Percentiles rank a stretch among this genome's conserved stretches.
Conservation (phyloP, 2,113 vertebrate genomes). For the Nestor notabilis region DNA sequence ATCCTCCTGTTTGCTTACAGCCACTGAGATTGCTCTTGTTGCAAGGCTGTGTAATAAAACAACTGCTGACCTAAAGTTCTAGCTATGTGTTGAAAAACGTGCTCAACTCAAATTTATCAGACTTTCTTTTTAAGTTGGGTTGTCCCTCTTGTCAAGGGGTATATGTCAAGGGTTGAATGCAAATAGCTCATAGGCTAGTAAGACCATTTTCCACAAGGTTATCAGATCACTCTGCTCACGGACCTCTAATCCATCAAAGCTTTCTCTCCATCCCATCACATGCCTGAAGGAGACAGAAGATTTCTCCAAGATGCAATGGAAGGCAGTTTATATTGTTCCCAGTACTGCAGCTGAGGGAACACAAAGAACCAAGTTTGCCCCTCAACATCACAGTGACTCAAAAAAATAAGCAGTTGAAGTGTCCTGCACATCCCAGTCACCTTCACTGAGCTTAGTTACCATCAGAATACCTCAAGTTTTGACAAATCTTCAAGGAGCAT, state of each 20-base stretch:
- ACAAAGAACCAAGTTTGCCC: not conserved
- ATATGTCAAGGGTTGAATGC: not conserved
- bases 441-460: not conserved
- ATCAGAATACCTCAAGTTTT: not conserved
- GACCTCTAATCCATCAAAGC: not conserved
- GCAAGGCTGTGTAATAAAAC: not conserved
- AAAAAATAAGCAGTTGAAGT: not conserved
- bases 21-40: not conserved
- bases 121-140: not conserved
- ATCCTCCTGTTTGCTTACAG: not conserved
- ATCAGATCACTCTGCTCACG: not conserved
- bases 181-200: not conserved
- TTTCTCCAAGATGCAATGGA: not conserved
- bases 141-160: not conserved
- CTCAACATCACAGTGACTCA: rapidly evolving
- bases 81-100: rapidly evolving
- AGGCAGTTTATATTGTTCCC: not conserved
- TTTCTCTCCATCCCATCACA: not conserved
- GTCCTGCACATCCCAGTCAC: not conserved
- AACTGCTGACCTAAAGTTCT: not conserved
- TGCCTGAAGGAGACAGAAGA: not conserved
- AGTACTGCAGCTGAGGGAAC: not conserved
- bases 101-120: not conserved
- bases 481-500: not conserved
- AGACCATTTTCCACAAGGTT: not conserved